A percentile compares a stretch with the other conserved stretches of the same genome.
phyloP scores from a whole-genome alignment of 2,888 invertebrate genomes.

The Athalia rosae region DNA sequence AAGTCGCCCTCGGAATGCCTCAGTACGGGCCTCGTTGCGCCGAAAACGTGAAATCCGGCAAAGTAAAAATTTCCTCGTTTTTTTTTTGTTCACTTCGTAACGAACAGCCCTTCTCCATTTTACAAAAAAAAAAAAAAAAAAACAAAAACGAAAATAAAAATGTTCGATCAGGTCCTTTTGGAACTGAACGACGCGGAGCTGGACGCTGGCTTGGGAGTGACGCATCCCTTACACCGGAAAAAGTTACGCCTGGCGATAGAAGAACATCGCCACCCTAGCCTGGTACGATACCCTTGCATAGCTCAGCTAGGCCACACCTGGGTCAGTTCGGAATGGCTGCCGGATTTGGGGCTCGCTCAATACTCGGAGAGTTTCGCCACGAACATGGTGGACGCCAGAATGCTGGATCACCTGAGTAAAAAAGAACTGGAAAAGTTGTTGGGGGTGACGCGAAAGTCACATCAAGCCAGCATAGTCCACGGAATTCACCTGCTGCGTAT shows the following conservation, averaged over 20 bases:
- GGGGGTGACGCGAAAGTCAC: slow-evolving; percentile 93
- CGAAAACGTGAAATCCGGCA: slow-evolving; percentile 96
- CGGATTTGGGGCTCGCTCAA: slow-evolving; percentile 92
- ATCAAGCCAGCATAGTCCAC: slow-evolving; percentile 95
- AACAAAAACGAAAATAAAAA: slow-evolving; percentile 4
- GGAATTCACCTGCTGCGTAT: slow-evolving; percentile 94
- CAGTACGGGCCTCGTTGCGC: slow-evolving; percentile 93
- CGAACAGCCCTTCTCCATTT: neutral
- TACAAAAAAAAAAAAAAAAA: neutral
- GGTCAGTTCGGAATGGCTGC: slow-evolving; percentile 95
- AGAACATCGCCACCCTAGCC: slow-evolving; percentile 90
- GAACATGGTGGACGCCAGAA: slow-evolving; percentile 93
- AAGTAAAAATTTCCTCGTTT: slow-evolving; percentile 76
- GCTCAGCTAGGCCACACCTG: slow-evolving; percentile 93
- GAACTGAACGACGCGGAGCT: slow-evolving; percentile 94
- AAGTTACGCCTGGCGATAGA: slow-evolving; percentile 95
- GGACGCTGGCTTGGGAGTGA: slow-evolving; percentile 92
- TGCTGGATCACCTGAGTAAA: slow-evolving; percentile 94
- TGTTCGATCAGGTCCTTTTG: slow-evolving; percentile 84
- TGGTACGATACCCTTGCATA: slow-evolving; percentile 91
- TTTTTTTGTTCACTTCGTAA: neutral
- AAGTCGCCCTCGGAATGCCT: slow-evolving; percentile 95
- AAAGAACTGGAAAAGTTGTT: slow-evolving; percentile 96
- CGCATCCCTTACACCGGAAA: slow-evolving; percentile 94
- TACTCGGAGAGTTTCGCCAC: slow-evolving; percentile 92